phyloP scores from a whole-genome alignment of 2,113 vertebrate species.

The Sturnira hondurensis region DNA sequence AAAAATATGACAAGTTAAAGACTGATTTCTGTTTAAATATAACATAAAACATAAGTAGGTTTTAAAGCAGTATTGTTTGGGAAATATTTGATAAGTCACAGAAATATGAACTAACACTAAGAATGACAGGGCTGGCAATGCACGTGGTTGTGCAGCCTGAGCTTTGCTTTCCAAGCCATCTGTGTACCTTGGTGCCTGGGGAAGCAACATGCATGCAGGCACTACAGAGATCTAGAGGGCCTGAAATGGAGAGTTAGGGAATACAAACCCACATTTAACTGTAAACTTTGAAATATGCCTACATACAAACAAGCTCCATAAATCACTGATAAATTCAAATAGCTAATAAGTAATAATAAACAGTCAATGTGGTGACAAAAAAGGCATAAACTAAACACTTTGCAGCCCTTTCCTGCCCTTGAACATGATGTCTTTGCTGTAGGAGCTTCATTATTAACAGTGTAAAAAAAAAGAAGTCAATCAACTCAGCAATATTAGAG shows the following conservation, averaged over 20 bases:
- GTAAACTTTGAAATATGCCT: not conserved
- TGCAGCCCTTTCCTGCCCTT: too few relatives aligned
- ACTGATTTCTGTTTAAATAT: conserved; percentile 1
- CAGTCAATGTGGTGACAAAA: not conserved
- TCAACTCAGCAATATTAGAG: not conserved
- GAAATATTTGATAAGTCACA: not conserved
- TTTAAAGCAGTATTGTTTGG: not conserved
- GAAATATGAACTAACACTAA: not conserved
- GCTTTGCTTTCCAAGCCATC: not conserved
- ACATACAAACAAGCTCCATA: not conserved
- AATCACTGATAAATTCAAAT: not conserved
- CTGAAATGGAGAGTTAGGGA: not conserved
- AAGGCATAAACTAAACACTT: too few relatives aligned
- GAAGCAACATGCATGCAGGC: not conserved
- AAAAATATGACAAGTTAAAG: not conserved
- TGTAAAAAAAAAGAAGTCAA: not conserved
- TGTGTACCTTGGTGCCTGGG: not conserved
- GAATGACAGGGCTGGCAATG: not conserved
- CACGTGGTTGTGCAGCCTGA: not conserved
- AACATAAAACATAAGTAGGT: not conserved
- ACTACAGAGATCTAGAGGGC: not conserved
- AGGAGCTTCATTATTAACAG: too few relatives aligned
- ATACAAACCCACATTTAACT: not conserved
- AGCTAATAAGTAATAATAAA: not conserved
- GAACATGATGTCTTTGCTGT: too few relatives aligned